A percentile compares a stretch with the other conserved stretches of the same genome.
phyloP scores from a whole-genome alignment of 2,797 vertebrate species.

The Thunnus albacares region DNA sequence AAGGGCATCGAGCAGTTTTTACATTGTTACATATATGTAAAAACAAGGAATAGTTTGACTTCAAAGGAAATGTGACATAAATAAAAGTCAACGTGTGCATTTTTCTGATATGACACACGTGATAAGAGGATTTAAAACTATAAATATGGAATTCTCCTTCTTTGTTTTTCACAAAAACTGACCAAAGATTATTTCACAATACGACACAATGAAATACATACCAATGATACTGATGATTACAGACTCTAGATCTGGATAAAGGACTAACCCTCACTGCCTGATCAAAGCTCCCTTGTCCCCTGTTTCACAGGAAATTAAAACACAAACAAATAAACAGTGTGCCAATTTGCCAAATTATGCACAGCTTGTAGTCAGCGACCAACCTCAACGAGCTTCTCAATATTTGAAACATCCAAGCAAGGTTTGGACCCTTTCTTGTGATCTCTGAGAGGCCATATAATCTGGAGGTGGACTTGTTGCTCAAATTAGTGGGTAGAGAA shows the following conservation, averaged over 20 bases:
- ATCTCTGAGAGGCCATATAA: constrained; percentile 86
- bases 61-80: constrained; percentile 15
- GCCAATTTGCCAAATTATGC: constrained; percentile 74
- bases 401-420: constrained; percentile 74
- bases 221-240: constrained; percentile 52
- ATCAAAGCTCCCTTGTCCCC: constrained; percentile 60
- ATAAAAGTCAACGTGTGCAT: constrained; percentile 10
- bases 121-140: constrained; percentile 6
- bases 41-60: constrained; percentile 18
- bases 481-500: constrained; percentile 93
- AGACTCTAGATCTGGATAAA: constrained; percentile 49
- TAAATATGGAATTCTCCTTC: constrained; percentile 3
- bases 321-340: constrained; percentile 76
- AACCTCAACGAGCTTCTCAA: constrained; percentile 67
- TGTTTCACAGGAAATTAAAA: constrained; percentile 75
- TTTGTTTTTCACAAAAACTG: constrained; percentile 26
- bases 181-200: constrained; percentile 31
- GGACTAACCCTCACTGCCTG: constrained; percentile 30
- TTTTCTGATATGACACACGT: constrained; percentile 17
- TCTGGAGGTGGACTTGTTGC: constrained; percentile 89
- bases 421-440: constrained; percentile 78
- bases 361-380: constrained; percentile 64
- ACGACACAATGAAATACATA: constrained; percentile 34
- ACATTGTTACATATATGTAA: background rate
- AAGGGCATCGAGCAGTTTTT: constrained; percentile 6